Evolutionary conservation across 2,113 vertebrate genomes (phyloP).

Genomic region (Sula dactylatra): DNA sequence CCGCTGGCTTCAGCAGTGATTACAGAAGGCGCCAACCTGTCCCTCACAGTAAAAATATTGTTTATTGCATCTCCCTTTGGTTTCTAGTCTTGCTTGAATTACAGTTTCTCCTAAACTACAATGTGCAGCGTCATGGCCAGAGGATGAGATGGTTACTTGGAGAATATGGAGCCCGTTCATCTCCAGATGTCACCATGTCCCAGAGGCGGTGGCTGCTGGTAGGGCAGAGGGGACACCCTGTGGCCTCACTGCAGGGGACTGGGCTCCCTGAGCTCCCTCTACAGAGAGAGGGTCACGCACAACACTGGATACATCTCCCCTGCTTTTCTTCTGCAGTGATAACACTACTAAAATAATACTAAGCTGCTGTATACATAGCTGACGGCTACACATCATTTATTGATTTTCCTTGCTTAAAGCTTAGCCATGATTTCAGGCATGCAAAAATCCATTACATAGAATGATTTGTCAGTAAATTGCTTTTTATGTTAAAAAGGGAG

Average conservation of each 20-base stretch:
- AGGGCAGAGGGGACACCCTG: background rate
- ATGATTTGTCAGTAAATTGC: background rate
- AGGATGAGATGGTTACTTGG: background rate
- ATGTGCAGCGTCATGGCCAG: background rate
- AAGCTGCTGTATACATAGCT: background rate
- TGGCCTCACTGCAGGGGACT: rapidly evolving
- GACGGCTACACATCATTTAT: background rate
- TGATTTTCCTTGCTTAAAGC: slow-evolving; percentile 17
- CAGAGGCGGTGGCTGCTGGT: background rate
- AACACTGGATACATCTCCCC: rapidly evolving
- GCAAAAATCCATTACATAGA: background rate
- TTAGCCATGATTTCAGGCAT: background rate
- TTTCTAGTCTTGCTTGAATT: background rate
- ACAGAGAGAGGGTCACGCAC: background rate
- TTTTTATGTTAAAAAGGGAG: background rate
- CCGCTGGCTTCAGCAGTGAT: rapidly evolving
- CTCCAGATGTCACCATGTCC: background rate
- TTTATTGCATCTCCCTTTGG: background rate
- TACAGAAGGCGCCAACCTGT: too few relatives aligned
- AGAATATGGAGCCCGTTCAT: background rate
- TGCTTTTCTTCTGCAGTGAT: background rate
- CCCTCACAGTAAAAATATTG: background rate
- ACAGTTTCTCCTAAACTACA: background rate
- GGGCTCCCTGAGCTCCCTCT: background rate
- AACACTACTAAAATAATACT: background rate